phyloP scores from a whole-genome alignment of 1,140 invertebrate species.

The Ruditapes philippinarum region DNA sequence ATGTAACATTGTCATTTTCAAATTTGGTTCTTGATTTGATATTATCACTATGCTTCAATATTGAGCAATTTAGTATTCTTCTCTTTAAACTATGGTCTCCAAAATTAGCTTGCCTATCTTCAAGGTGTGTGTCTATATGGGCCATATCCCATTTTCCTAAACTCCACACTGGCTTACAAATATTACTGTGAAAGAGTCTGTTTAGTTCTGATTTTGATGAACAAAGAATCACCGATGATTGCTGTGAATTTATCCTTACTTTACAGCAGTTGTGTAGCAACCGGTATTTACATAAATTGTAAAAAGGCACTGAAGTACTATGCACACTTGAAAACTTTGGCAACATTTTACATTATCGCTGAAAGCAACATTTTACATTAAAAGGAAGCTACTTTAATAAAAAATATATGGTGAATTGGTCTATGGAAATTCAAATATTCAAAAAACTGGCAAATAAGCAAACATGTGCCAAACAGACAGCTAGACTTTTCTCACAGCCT shows the following conservation, averaged over 20 bases:
- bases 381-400: too few species aligned
- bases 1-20: background rate
- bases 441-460: too few species aligned
- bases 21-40: background rate
- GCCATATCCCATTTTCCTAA: background rate
- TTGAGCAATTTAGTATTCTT: background rate
- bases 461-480: too few species aligned
- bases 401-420: too few species aligned
- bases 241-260: background rate
- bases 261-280: background rate
- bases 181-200: background rate
- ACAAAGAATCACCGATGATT: background rate
- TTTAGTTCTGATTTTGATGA: background rate
- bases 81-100: background rate
- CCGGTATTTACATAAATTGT: background rate
- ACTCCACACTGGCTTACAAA: background rate
- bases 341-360: background rate
- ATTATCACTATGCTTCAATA: background rate
- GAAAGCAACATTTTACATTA: too few species aligned
- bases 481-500: too few species aligned
- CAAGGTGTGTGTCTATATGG: background rate
- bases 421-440: too few species aligned
- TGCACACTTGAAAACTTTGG: background rate
- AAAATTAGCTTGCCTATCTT: background rate
- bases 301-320: background rate